Base-by-base conservation (phyloP, 2,888 invertebrate genomes). In the Vandiemenella viatica region DNA sequence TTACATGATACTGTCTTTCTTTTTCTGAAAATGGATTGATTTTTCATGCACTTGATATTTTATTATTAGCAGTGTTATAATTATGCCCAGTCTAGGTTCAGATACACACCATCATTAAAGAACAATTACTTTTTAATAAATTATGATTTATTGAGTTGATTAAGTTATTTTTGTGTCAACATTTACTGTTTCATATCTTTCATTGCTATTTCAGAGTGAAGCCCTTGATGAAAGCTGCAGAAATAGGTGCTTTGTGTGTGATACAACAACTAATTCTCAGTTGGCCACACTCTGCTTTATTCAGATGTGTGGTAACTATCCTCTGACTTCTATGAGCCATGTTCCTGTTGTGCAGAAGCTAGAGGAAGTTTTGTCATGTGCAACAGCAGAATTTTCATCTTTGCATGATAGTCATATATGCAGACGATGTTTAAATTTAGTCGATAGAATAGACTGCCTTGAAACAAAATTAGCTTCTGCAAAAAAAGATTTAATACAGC, bases 191-290 rank as follows among this genome's bases (percentile, higher is more conserved):
- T n/a, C n/a, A n/a, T n/a, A n/a, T n/a, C n/a, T n/a, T n/a, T 32
- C 32, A 32, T 13, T 32, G 10, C 32, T 32, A 4, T 32, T 32
- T 32, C 32, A 32, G 32, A 32, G 32, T 32, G 32, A 10, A 13
- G 32, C 10, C 32, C n/a, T 32, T 3, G 10, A 13, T 10, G 32
- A 32, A 32, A 32, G n/a, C n/a, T n/a, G 13, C n/a, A n/a, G 10
- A n/a, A 32, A 13, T 5, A 49, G 19, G 15, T 54, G 54, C 47
- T 43, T 52, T 6, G 50, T 54, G n/a, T 54, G 54, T 23, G 49
- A 47, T 40, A 26, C 32, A 13, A 37, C 43, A 41, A 41, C 37
- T 43, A 38, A 15, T 17, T 19, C 32, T 13, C 37, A 32, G 22
- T 23, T 22, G 15, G 13, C 21, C 18, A 38, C 45, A 26, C 45